Base-by-base conservation (phyloP, 1,140 invertebrate species). In the Proctacanthus coquilletti region DNA sequence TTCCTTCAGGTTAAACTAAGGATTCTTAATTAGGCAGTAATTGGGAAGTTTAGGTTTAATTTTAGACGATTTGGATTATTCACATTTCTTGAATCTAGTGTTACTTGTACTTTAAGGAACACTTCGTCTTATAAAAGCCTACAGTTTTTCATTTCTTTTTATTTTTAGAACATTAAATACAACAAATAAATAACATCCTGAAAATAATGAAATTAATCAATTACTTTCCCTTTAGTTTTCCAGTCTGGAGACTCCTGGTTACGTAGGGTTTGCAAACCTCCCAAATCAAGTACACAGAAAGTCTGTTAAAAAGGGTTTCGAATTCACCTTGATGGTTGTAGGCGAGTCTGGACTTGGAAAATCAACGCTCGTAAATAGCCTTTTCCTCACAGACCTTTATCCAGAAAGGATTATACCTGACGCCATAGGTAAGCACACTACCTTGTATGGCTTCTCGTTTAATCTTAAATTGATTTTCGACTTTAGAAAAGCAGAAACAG, bases 261-360 rank as follows among this genome's bases (percentile, higher is more conserved):
- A 91, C 66, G 84, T 92, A 31, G 86, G 87, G 9, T 91, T 91
- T 64, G 86, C 85, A n/a, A 91, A 88, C 65, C 56, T 88, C 38
- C 92, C 93, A 1, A 95, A 97, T 64, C 93, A 96, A 65, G 88
- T 96, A 3, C 84, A 88, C 62, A 70, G 93, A 36, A 94, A 95
- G 62, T 91, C 91, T 10, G 91, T 98, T 11, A 96, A 97, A 61
- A 88, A 92, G 60, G 93, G 93, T 14, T 98, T 98, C 62, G 92
- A 96, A 60, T 97, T 98, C 61, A 96, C 91, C 1, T 62, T 97
- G 0, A 96, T 98, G 93, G 91, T 97, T 31, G 91, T 95, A 18
- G 93, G 93, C 20, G 91, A 97, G 62, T 91, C 86, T 49, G 95
- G 95, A 2, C 63, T 98, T 18, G 95, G 95, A 15, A 99, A 99